Percentiles rank a stretch among this genome's conserved stretches.
Conservation (phyloP, 1,140 invertebrate species). For the Hydropsyche tenuis region DNA sequence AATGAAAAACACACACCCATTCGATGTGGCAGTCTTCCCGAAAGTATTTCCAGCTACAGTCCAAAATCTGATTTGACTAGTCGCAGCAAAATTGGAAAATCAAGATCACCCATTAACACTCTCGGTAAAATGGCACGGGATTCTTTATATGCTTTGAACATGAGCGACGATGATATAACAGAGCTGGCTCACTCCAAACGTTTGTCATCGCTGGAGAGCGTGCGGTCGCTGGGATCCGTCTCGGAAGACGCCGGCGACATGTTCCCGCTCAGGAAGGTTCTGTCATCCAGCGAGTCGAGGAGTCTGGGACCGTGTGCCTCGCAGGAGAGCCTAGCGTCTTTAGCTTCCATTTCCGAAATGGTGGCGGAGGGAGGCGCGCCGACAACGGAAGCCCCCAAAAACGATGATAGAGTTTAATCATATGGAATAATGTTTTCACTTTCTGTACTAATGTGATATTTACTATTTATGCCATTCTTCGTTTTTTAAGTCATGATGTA, state of each 20-base stretch:
- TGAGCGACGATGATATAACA: constrained; percentile 59
- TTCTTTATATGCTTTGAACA: constrained; percentile 58
- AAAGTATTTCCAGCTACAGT: constrained; percentile 54
- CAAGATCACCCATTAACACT: constrained; percentile 53
- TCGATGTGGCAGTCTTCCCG: constrained; percentile 45
- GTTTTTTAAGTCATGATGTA: constrained; percentile 16
- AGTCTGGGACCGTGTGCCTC: constrained; percentile 56
- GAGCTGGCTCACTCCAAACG: constrained; percentile 57
- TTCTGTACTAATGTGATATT: constrained; percentile 22
- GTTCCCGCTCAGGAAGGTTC: constrained; percentile 56
- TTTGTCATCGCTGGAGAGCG: constrained; percentile 58
- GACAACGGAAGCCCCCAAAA: neutral
- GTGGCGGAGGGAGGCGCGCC: constrained; percentile 17
- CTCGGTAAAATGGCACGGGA: constrained; percentile 60
- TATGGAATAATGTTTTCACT: neutral
- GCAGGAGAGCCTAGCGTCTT: constrained; percentile 60
- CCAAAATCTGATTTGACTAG: constrained; percentile 59
- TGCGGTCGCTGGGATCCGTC: constrained; percentile 58
- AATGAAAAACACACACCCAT: constrained; percentile 35
- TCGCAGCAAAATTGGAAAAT: constrained; percentile 53
- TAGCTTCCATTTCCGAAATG: constrained; percentile 58
- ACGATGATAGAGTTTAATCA: neutral
- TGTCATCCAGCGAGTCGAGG: constrained; percentile 57
- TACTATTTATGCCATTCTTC: constrained; percentile 4
- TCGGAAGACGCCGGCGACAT: constrained; percentile 59